Evolutionary conservation across 2,797 vertebrate species (phyloP).

Genomic region (Xiphorhynchus erythropygius): DNA sequence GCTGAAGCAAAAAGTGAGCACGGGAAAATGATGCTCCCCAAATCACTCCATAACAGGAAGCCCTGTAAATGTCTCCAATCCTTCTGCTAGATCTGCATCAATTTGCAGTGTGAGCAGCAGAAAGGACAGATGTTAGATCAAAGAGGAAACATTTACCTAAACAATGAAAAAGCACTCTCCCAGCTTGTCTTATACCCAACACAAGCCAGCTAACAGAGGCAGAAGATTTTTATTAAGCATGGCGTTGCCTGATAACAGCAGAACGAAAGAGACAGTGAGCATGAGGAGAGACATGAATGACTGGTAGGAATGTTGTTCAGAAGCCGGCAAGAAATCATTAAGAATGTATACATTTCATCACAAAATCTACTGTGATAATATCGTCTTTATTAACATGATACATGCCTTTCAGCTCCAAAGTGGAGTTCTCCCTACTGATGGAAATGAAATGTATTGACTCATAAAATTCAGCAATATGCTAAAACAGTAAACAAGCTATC

Average conservation of each 20-base stretch:
- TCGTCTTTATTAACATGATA: not conserved
- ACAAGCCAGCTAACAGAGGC: not conserved
- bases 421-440: not conserved
- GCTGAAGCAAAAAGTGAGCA: constrained; percentile 32
- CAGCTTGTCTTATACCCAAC: not conserved
- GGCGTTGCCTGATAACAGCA: constrained; percentile 23
- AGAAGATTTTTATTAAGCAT: constrained; percentile 34
- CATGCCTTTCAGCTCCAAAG: not conserved
- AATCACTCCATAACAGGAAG: constrained; percentile 46
- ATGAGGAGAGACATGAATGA: not conserved
- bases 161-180: not conserved
- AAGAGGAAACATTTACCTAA: constrained; percentile 43
- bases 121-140: constrained; percentile 47
- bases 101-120: constrained; percentile 1
- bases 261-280: not conserved
- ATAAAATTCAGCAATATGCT: not conserved
- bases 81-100: constrained; percentile 10
- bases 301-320: not conserved
- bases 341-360: not conserved
- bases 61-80: not conserved
- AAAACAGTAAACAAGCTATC: not conserved
- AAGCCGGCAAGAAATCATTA: constrained; percentile 16
- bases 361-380: not conserved
- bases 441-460: not conserved
- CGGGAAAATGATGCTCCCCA: constrained; percentile 39